These are phyloP conservation scores for Rhabdomys pumilio DNA, from an alignment of 2,797 vertebrate genomes.

Conservation along the genomic window DNA sequence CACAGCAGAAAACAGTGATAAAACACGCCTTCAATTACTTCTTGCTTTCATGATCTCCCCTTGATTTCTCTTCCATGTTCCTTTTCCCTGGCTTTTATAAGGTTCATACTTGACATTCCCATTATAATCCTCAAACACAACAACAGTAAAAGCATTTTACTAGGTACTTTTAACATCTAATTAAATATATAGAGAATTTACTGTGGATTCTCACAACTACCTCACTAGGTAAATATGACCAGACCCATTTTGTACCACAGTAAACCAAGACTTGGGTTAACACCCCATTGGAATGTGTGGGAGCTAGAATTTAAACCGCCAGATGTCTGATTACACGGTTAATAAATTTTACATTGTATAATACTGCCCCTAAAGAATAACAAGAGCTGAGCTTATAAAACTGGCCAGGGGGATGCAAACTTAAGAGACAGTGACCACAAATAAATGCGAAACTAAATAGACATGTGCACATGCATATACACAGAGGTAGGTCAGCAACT, in stretches of 20 bases:
- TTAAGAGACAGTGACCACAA: constrained; percentile 38
- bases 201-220: constrained; percentile 50
- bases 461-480: neutral
- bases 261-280: constrained; percentile 61
- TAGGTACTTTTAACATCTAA: neutral
- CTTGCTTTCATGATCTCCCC: neutral
- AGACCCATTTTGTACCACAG: constrained; percentile 68
- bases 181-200: constrained; percentile 24
- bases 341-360: constrained; percentile 49
- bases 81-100: neutral
- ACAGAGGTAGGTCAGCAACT: neutral
- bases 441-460: constrained; percentile 10
- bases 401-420: neutral
- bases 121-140: neutral
- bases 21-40: neutral
- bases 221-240: constrained; percentile 35
- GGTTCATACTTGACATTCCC: neutral
- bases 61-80: neutral
- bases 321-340: constrained; percentile 14
- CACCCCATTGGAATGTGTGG: neutral
- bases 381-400: constrained; percentile 23
- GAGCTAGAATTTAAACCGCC: constrained; percentile 41
- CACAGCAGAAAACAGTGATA: neutral
- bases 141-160: constrained; percentile 27
- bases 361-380: neutral